Evolutionary conservation across 2,888 invertebrate species (phyloP).

Genomic region (Sisyra nigra): DNA sequence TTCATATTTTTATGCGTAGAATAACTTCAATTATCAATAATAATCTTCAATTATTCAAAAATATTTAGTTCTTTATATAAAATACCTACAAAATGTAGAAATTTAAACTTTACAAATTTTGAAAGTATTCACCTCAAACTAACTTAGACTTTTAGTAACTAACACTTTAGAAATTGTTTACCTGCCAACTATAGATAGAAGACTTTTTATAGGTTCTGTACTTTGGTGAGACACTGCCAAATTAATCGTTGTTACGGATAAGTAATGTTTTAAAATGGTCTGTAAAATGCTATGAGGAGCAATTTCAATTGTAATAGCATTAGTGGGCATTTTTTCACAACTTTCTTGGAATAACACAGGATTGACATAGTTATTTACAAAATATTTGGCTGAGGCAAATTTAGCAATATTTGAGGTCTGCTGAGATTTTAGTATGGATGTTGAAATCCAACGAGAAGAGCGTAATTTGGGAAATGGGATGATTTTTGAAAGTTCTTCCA

Average conservation of each 20-base stretch:
- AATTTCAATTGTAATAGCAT: conserved; percentile 75
- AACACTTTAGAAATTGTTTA: too few species aligned
- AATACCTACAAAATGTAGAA: too few species aligned
- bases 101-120: too few species aligned
- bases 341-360: conserved; percentile 63
- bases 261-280: conserved; percentile 62
- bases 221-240: conserved; percentile 44
- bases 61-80: too few species aligned
- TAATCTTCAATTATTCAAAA: too few species aligned
- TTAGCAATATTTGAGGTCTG: conserved; percentile 52
- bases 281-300: conserved; percentile 83
- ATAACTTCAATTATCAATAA: too few species aligned
- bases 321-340: conserved; percentile 55
- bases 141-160: too few species aligned
- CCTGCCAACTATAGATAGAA: too few species aligned
- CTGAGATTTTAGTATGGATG: conserved; percentile 54
- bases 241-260: conserved; percentile 45
- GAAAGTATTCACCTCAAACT: too few species aligned
- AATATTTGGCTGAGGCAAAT: conserved; percentile 71
- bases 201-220: conserved; percentile 23
- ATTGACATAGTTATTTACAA: conserved; percentile 68
- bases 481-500: conserved; percentile 43
- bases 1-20: conserved; percentile 9
- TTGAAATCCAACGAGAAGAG: conserved; percentile 68
- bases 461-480: conserved; percentile 50